Conservation (phyloP, 30 jellyfish, hydroid and myxozoan species). For the Cassiopea xamachana region DNA sequence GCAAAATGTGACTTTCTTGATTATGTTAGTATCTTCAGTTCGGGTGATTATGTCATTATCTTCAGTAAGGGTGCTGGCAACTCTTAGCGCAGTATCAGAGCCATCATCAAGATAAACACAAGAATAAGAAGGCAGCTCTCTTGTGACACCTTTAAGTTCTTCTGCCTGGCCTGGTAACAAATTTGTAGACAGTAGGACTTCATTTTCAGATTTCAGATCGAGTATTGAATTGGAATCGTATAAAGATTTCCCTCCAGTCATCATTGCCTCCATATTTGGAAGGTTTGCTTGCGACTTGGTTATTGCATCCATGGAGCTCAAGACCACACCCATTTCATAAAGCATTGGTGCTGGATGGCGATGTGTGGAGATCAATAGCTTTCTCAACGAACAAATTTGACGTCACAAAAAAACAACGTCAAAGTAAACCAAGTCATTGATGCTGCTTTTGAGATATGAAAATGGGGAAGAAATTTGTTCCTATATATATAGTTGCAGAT, state of each 20-base stretch:
- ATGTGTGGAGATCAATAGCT: too few species aligned
- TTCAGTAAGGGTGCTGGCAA: not conserved
- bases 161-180: conserved; percentile 60
- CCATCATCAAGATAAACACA: not conserved
- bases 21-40: not conserved
- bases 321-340: conserved; percentile 25
- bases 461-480: too few species aligned
- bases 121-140: not conserved
- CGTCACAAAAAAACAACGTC: not conserved
- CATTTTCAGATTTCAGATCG: conserved; percentile 8
- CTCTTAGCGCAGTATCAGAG: not conserved
- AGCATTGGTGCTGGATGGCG: not conserved
- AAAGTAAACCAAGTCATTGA: not conserved
- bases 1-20: not conserved
- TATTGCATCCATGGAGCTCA: conserved; percentile 12
- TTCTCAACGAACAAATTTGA: not conserved
- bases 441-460: too few species aligned
- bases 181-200: not conserved
- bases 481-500: not conserved
- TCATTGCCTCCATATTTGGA: not conserved
- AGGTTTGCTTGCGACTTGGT: not conserved
- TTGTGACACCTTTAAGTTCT: not conserved
- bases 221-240: not conserved
- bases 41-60: not conserved
- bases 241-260: not conserved